A percentile compares a stretch with the other conserved stretches of the same genome.
Conservation (phyloP, 1,140 invertebrate species). For the Physella acuta region DNA sequence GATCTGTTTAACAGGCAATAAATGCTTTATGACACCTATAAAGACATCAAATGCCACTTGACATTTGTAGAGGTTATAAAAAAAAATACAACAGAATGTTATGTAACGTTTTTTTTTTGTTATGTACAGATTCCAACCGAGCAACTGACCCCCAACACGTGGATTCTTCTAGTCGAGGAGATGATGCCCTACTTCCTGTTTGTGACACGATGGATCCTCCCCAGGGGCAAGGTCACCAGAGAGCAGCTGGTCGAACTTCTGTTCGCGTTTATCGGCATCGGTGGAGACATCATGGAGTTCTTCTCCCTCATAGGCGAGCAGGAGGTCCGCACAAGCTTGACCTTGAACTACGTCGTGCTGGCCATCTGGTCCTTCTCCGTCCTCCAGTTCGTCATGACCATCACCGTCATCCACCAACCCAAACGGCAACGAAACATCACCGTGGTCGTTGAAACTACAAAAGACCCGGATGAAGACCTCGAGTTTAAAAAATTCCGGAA, state of each 20-base stretch:
- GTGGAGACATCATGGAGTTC: slow-evolving; percentile 92
- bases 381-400: slow-evolving; percentile 66
- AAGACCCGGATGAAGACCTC: neutral
- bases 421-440: slow-evolving; percentile 25
- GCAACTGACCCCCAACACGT: slow-evolving; percentile 41
- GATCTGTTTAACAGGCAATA: too few species aligned
- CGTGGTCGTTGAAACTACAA: neutral
- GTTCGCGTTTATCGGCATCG: slow-evolving; percentile 75
- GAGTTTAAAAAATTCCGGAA: neutral
- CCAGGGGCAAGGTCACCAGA: slow-evolving; percentile 85
- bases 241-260: slow-evolving; percentile 90
- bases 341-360: slow-evolving; percentile 41
- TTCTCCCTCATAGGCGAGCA: slow-evolving; percentile 79
- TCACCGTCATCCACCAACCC: slow-evolving; percentile 40
- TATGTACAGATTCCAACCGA: too few species aligned
- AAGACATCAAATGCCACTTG: too few species aligned
- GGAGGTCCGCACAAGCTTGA: slow-evolving; percentile 36
- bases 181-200: slow-evolving; percentile 81
- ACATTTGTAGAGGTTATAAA: too few species aligned
- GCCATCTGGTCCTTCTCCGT: slow-evolving; percentile 74
- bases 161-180: slow-evolving; percentile 83
- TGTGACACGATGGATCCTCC: slow-evolving; percentile 82
- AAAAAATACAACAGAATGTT: too few species aligned
- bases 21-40: too few species aligned
- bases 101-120: too few species aligned